Base-by-base conservation (phyloP, 2,888 invertebrate species). In the Conomelus anceps region DNA sequence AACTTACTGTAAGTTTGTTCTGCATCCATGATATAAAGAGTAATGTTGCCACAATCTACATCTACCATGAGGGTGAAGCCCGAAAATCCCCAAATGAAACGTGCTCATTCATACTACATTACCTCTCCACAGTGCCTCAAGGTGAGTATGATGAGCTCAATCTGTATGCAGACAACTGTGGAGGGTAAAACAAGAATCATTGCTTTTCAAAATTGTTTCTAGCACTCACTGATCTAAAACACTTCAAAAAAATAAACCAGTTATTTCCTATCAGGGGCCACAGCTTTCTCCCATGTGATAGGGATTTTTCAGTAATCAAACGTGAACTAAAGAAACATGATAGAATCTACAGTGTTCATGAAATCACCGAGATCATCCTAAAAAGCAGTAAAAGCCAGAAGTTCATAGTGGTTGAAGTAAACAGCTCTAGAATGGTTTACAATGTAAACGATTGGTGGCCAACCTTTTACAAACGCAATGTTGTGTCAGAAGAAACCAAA, bases 151-250 rank as follows among this genome's bases (percentile, higher is more conserved):
- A n/a, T n/a, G n/a, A n/a, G n/a, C n/a, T n/a, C n/a, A n/a, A n/a
- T n/a, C n/a, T n/a, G n/a, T n/a, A n/a, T n/a, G n/a, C n/a, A n/a
- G n/a, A n/a, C n/a, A n/a, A 84, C 17, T 84, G 84, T 6, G 88
- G 88, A 22, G 88, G n/a, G 13, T 84, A 88, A 22, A 84, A 88
- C n/a, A 88, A 26, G 22, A 88, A 88, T 84, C 63, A 84, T 88
- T 17, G 22, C 6, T n/a, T 88, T 3, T 9, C 22, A 11, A 7
- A 85, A 85, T 89, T 24, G 22, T 85, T 85, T 24, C 85, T 23
- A 13, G 24, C 20, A 17, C 22, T 85, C 9, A 85, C 85, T 85
- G 89, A 89, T 29, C 84, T 6, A 26, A 23, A 22, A 3, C 22
- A 85, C 22, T 89, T 89, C 26, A 85, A 85, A 9, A 89, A 22